Conservation (phyloP, 2,797 vertebrate species). For the Ptychadena robeensis region DNA sequence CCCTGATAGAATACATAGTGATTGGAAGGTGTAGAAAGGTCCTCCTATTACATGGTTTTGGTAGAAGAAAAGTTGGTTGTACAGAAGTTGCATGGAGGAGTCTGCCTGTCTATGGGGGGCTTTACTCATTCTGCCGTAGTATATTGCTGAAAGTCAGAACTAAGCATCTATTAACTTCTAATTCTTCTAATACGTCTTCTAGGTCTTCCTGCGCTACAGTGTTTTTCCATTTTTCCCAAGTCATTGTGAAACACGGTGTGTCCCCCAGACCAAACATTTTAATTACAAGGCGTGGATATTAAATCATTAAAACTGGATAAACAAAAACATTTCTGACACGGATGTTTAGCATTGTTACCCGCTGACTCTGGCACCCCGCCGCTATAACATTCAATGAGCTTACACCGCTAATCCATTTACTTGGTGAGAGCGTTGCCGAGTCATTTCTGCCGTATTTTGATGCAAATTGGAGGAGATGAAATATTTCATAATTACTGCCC, state of each 20-base stretch:
- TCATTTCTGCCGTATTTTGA: constrained; percentile 24
- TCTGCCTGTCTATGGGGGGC: too few relatives aligned
- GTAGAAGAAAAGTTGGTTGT: too few relatives aligned
- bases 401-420: constrained; percentile 53
- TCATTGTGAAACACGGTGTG: background rate
- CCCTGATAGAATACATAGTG: too few relatives aligned
- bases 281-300: constrained; percentile 26
- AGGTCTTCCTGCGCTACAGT: background rate
- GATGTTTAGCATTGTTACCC: constrained; percentile 36
- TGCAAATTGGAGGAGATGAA: constrained; percentile 32
- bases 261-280: constrained; percentile 6
- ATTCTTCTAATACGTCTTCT: background rate
- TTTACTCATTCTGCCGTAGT: background rate
- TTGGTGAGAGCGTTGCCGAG: constrained; percentile 23
- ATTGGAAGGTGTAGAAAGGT: too few relatives aligned
- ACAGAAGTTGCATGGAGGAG: too few relatives aligned
- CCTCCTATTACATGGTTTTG: too few relatives aligned
- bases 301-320: constrained; percentile 53
- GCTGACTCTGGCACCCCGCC: constrained; percentile 14
- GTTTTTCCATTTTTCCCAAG: background rate
- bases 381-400: constrained; percentile 33
- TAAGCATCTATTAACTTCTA: background rate
- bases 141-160: background rate
- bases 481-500: constrained; percentile 16
- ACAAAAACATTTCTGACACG: constrained; percentile 28